These are phyloP conservation scores for Perognathus longimembris DNA, from an alignment of 2,113 vertebrate species.

Conservation along the genomic window DNA sequence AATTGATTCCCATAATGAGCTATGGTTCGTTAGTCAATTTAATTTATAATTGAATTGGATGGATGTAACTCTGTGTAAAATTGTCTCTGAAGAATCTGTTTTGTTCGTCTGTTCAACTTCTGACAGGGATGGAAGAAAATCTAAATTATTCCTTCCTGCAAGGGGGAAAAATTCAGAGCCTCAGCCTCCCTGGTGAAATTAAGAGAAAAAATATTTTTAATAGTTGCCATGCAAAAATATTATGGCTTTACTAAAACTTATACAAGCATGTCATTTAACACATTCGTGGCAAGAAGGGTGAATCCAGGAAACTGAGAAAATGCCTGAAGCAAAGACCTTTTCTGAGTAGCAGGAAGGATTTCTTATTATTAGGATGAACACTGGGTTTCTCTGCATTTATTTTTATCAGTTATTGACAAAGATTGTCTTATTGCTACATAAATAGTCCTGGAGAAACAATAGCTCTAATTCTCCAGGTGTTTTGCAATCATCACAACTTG, in stretches of 20 bases:
- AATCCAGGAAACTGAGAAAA: slow-evolving; percentile 75
- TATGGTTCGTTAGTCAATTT: slow-evolving; percentile 97
- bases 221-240: slow-evolving; percentile 90
- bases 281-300: slow-evolving; percentile 80
- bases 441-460: slow-evolving; percentile 75
- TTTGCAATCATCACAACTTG: slow-evolving; percentile 77
- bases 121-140: slow-evolving; percentile 91
- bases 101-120: slow-evolving; percentile 93
- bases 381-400: slow-evolving; percentile 65
- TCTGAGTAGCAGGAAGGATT: slow-evolving; percentile 64
- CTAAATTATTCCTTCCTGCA: slow-evolving; percentile 91
- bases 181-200: slow-evolving; percentile 91
- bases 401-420: slow-evolving; percentile 80
- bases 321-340: slow-evolving; percentile 71
- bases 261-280: slow-evolving; percentile 87
- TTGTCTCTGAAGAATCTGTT: slow-evolving; percentile 94
- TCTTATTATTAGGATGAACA: slow-evolving; percentile 74
- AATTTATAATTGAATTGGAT: slow-evolving; percentile 98
- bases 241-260: slow-evolving; percentile 88
- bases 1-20: slow-evolving; percentile 97
- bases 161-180: slow-evolving; percentile 87
- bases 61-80: slow-evolving; percentile 95
- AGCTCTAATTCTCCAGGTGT: slow-evolving; percentile 78
- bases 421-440: slow-evolving; percentile 69
- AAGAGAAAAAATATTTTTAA: slow-evolving; percentile 90